phyloP scores from a whole-genome alignment of 2,888 invertebrate genomes.

The Gymnocheta viridis region DNA sequence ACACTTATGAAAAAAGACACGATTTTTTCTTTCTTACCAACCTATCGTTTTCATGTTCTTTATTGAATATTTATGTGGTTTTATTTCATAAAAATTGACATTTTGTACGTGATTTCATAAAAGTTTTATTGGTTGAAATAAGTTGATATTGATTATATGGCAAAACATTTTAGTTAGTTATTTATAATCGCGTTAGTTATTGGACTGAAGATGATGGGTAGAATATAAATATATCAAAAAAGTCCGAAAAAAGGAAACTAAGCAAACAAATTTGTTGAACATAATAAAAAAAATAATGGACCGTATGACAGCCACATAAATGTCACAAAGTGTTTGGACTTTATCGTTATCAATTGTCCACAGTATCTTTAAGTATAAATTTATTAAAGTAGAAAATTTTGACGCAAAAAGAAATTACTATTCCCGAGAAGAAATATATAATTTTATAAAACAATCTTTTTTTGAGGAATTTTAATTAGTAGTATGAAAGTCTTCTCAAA shows the following conservation, averaged over 20 bases:
- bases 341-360: too few relatives aligned
- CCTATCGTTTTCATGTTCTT: neutral
- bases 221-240: neutral
- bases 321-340: too few relatives aligned
- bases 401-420: too few relatives aligned
- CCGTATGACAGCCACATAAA: too few relatives aligned
- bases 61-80: constrained; percentile 57
- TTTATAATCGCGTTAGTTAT: constrained; percentile 17
- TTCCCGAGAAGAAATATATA: too few relatives aligned
- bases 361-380: too few relatives aligned
- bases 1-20: constrained; percentile 51
- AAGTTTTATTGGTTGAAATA: constrained; percentile 55
- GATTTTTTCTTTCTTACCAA: constrained; percentile 1
- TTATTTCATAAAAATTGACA: constrained; percentile 70
- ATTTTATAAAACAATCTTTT: too few relatives aligned
- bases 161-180: neutral
- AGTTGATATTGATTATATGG: constrained; percentile 32
- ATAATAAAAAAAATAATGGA: neutral
- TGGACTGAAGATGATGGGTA: neutral
- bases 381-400: too few relatives aligned
- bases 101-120: constrained; percentile 72
- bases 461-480: too few relatives aligned
- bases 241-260: too few relatives aligned
- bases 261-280: too few relatives aligned
- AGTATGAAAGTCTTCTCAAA: too few relatives aligned